Evolutionary conservation across 2,797 vertebrate genomes (phyloP), one percentile per base, ranked within the genome.

Genomic region (Acanthurus tractus): DNA sequence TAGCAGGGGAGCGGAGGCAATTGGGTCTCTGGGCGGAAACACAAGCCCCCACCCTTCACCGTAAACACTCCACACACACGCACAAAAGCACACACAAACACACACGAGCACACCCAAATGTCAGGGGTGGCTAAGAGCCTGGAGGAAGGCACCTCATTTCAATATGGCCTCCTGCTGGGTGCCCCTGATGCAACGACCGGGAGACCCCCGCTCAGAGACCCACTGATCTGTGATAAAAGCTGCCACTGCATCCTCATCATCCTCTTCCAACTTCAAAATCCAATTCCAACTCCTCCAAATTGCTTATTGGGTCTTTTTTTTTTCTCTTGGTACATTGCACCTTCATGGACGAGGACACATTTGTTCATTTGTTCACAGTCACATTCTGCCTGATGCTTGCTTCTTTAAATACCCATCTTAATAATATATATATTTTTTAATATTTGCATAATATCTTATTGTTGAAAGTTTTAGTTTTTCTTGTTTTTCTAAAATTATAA

Each of bases 181-280:
- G 83, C 86, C 87, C 90, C 92, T 92, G 89, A 94, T 89, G 89
- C 91, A 91, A 83, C 62, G 80, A 86, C 92, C 59, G 71, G 90
- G 91, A 92, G 91, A 88, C 89, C 89, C 89, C 88, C 75, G 78
- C 90, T 89, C 83, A 76, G 82, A 86, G 85, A 86, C 86, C 82
- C 90, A 92, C 92, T 94, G 92, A 94, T 95, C 93, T 94, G 91
- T 95, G 94, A 95, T 95, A 93, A 94, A 94, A 92, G 92, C 88
- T 88, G 83, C 86, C 70, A 81, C 84, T 78, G 74, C 87, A 87
- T 92, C 82, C 74, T 84, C 86, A 80, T 89, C 92, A 89, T 87
- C 91, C 88, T 88, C 89, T 85, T 87, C 85, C 80, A 89, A 91
- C 91, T 91, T 88, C 87, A 90, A 91, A 94, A 94, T 93, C 93